Evolutionary conservation across 2,797 vertebrate species (phyloP).

Genomic region (Pygocentrus nattereri): DNA sequence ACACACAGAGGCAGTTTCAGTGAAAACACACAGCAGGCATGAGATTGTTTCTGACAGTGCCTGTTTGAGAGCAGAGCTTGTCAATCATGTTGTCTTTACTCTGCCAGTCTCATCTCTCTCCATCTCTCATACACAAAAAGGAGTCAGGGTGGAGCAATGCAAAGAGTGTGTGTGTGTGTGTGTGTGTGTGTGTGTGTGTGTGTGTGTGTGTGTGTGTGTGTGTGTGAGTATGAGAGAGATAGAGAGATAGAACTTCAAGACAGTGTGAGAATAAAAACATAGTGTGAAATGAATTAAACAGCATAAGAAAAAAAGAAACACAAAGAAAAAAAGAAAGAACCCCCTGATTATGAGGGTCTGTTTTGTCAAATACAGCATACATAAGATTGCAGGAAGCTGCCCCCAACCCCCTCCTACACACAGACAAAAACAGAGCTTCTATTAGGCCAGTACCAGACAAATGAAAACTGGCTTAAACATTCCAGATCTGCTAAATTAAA

Average conservation of each 20-base stretch:
- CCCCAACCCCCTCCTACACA: not conserved
- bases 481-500: too few species aligned
- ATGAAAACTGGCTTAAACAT: too few species aligned
- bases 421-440: not conserved
- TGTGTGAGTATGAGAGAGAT: not conserved
- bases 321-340: not conserved
- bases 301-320: not conserved
- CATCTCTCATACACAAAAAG: not conserved
- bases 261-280: not conserved
- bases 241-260: not conserved
- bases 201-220: too few species aligned
- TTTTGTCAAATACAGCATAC: conserved; percentile 18
- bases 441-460: too few species aligned
- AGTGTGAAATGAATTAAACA: not conserved
- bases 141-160: conserved; percentile 31
- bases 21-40: conserved; percentile 63
- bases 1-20: conserved; percentile 53
- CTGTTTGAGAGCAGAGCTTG: conserved; percentile 49
- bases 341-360: too few species aligned
- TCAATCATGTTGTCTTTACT: conserved; percentile 35
- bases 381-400: too few species aligned
- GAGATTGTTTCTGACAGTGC: conserved; percentile 14
- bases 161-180: too few species aligned
- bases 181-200: too few species aligned
- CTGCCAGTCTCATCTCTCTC: conserved; percentile 14